Percentiles rank a stretch among this genome's conserved stretches.
These are phyloP conservation scores for Otus sunia DNA, from an alignment of 2,113 vertebrate genomes.

Conservation along the genomic window DNA sequence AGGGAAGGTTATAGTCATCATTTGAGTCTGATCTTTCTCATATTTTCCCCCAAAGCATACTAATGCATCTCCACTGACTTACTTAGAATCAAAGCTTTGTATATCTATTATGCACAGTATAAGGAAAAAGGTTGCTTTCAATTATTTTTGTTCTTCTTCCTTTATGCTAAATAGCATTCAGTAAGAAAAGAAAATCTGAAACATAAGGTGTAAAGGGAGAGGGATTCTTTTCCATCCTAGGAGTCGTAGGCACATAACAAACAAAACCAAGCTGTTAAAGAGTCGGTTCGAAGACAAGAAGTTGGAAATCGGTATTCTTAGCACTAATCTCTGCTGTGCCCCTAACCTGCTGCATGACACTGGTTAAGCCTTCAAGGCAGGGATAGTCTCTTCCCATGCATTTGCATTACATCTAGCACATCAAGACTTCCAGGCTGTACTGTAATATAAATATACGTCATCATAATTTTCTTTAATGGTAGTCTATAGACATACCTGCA, in stretches of 20 bases:
- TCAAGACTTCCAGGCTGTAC: conserved; percentile 3
- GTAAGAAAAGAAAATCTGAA: background rate
- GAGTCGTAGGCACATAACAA: background rate
- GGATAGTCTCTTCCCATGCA: background rate
- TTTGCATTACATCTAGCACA: background rate
- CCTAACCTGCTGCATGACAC: background rate
- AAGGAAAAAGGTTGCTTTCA: background rate
- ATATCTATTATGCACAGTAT: background rate
- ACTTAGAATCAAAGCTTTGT: background rate
- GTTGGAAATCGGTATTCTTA: background rate
- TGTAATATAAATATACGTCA: background rate
- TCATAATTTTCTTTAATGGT: conserved; percentile 26
- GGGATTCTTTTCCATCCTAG: background rate
- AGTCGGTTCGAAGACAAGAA: background rate
- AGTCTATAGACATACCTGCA: background rate
- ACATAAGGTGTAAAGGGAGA: background rate
- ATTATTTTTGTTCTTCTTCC: background rate
- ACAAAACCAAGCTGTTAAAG: background rate
- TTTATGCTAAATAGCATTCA: background rate
- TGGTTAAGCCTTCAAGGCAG: background rate
- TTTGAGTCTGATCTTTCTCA: background rate
- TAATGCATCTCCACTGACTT: background rate
- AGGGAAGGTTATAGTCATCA: background rate
- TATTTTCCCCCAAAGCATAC: background rate
- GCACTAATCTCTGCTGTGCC: background rate